Conservation (phyloP, 2,113 vertebrate species). For the Cepphus grylle region DNA sequence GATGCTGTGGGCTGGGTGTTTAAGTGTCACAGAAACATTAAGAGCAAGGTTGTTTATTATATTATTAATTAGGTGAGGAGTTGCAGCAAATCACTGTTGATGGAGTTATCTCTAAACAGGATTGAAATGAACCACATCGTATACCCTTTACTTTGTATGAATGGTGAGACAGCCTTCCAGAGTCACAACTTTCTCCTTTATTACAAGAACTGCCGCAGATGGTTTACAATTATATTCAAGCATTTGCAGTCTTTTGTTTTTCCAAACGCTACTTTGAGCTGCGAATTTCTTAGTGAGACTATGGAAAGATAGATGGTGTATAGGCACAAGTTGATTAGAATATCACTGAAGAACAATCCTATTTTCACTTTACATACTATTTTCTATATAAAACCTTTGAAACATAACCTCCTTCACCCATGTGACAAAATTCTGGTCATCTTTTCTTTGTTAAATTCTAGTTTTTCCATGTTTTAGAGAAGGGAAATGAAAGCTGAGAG, state of each 20-base stretch:
- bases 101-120: not conserved
- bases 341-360: not conserved
- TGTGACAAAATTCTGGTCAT: not conserved
- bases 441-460: not conserved
- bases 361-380: not conserved
- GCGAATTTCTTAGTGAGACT: not conserved
- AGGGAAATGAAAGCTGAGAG: not conserved
- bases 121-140: not conserved
- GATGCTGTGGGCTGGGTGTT: not conserved
- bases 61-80: conserved; percentile 15
- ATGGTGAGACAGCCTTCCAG: not conserved
- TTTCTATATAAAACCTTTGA: not conserved
- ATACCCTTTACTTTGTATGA: not conserved
- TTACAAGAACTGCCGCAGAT: not conserved
- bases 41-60: not conserved
- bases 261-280: not conserved
- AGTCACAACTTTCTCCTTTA: not conserved
- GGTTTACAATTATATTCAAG: not conserved
- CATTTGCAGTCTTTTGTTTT: not conserved
- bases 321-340: not conserved
- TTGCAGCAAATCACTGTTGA: not conserved
- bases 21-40: not conserved
- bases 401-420: not conserved
- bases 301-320: not conserved
- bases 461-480: not conserved